A percentile compares a stretch with the other conserved stretches of the same genome.
Conservation (phyloP, 2,113 vertebrate genomes). For the Ptilorrhoa leucosticta region DNA sequence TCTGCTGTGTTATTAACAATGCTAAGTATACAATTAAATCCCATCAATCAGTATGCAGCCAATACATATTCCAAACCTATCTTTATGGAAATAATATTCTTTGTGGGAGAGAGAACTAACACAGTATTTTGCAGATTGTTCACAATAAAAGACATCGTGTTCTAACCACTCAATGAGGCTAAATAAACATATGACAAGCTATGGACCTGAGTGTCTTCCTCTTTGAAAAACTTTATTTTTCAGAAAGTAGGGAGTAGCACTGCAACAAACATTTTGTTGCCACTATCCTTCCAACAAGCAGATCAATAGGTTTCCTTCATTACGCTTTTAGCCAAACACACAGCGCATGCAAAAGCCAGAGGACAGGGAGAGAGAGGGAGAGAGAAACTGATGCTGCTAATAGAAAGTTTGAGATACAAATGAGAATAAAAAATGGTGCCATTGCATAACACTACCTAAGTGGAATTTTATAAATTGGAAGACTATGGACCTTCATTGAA, state of each 20-base stretch:
- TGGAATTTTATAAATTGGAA: not conserved
- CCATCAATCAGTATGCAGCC: not conserved
- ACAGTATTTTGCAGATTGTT: not conserved
- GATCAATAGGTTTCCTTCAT: conserved; percentile 51
- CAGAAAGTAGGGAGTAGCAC: not conserved
- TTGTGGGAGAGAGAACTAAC: not conserved
- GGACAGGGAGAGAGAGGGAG: not conserved
- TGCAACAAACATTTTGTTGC: not conserved
- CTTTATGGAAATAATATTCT: not conserved
- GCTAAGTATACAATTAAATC: not conserved
- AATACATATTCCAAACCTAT: not conserved
- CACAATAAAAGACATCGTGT: not conserved
- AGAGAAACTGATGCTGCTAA: not conserved
- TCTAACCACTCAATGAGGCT: not conserved
- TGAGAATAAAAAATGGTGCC: not conserved
- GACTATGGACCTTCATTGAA: not conserved
- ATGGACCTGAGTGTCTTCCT: not conserved
- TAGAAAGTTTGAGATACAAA: not conserved
- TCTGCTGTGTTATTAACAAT: not conserved
- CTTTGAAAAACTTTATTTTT: not conserved
- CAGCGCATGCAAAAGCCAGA: conserved; percentile 52
- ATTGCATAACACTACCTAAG: not conserved
- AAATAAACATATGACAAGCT: not conserved
- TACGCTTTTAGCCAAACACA: conserved; percentile 44
- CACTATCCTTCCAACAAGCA: not conserved